Conservation (phyloP, 1,140 invertebrate species). For the Andrena cerasifolii region DNA sequence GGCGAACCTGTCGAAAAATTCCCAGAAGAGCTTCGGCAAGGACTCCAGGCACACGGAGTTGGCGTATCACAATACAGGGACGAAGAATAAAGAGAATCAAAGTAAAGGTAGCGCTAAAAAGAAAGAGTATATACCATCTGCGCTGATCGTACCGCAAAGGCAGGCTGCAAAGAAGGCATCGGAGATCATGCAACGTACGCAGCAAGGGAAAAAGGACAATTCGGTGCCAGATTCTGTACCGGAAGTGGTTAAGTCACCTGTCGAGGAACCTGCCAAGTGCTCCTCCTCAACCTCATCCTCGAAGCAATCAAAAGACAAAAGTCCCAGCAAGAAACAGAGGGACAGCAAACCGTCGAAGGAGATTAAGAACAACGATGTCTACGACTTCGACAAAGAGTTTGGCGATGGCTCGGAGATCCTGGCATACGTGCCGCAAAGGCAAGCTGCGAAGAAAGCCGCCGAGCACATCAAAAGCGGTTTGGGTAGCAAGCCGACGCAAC, state of each 20-base stretch:
- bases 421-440: constrained; percentile 93
- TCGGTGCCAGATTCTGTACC: constrained; percentile 48
- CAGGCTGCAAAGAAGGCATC: constrained; percentile 95
- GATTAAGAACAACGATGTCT: constrained; percentile 82
- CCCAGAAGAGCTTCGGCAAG: constrained; percentile 72
- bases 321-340: constrained; percentile 68
- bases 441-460: constrained; percentile 95
- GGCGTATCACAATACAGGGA: constrained; percentile 63
- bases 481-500: constrained; percentile 83
- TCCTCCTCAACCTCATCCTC: constrained; percentile 46
- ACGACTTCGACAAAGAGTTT: constrained; percentile 85
- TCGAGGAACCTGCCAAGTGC: constrained; percentile 67
- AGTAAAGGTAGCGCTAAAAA: constrained; percentile 83
- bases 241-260: constrained; percentile 71
- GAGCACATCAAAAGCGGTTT: constrained; percentile 93
- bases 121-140: constrained; percentile 87
- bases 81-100: constrained; percentile 81
- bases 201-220: constrained; percentile 74
- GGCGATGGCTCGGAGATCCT: constrained; percentile 88
- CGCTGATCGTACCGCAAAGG: constrained; percentile 94
- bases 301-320: constrained; percentile 79
- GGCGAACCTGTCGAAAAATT: constrained; percentile 74
- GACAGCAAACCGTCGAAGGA: constrained; percentile 76
- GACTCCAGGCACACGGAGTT: constrained; percentile 56
- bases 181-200: constrained; percentile 88